phyloP scores from a whole-genome alignment of 1,140 invertebrate species.

The Heliothis virescens region DNA sequence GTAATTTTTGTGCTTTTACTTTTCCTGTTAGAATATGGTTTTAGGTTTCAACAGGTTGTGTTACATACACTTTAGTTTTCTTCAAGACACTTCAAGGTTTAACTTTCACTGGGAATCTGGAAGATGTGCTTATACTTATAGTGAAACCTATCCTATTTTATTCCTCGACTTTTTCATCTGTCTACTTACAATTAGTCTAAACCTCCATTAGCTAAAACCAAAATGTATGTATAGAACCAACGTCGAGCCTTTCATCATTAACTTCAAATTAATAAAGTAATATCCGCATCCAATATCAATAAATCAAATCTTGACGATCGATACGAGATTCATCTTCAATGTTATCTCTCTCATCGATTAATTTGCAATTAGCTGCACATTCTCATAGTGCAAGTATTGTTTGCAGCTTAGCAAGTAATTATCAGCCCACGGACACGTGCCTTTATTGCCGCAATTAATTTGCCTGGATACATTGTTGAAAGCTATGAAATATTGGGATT shows the following conservation, averaged over 20 bases:
- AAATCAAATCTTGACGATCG: neutral
- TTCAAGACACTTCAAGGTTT: too few relatives aligned
- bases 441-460: neutral
- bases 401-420: neutral
- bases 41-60: too few relatives aligned
- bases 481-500: neutral
- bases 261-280: neutral
- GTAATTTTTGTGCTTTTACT: too few relatives aligned
- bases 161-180: too few relatives aligned
- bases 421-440: constrained; percentile 7
- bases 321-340: neutral
- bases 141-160: too few relatives aligned
- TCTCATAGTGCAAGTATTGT: neutral
- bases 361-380: neutral
- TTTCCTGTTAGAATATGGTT: too few relatives aligned
- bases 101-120: too few relatives aligned
- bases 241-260: neutral
- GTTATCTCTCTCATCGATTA: constrained; percentile 11
- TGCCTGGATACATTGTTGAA: neutral
- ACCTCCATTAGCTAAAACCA: too few relatives aligned
- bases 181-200: too few relatives aligned
- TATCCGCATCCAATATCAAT: neutral
- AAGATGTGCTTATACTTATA: too few relatives aligned
- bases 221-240: too few relatives aligned
- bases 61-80: too few relatives aligned